Percentiles rank a stretch among this genome's conserved stretches.
Conservation (phyloP, 2,888 invertebrate species). For the Marronus borbonicus region DNA sequence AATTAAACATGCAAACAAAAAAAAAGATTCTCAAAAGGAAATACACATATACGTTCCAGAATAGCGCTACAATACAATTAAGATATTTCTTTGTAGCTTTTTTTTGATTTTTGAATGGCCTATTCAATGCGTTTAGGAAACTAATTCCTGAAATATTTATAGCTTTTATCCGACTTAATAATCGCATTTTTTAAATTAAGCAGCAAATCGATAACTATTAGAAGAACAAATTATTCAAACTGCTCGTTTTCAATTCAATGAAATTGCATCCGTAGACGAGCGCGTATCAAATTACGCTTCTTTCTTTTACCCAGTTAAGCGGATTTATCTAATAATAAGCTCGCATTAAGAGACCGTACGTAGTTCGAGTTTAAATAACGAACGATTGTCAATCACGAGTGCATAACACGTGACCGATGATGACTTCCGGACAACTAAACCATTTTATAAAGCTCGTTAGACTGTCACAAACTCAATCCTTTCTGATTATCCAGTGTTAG, state of each 20-base stretch:
- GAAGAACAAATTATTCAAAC: constrained; percentile 17
- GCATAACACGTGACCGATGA: constrained; percentile 59
- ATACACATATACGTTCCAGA: no score
- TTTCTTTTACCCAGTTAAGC: constrained; percentile 30
- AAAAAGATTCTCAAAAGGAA: no score
- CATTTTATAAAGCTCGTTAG: constrained; percentile 51
- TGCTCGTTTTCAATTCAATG: constrained; percentile 25
- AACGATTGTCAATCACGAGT: constrained; percentile 57
- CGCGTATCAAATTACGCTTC: constrained; percentile 11
- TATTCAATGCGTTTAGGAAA: no score
- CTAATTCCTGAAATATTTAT: no score
- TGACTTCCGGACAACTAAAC: constrained; percentile 56
- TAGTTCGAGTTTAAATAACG: constrained; percentile 47
- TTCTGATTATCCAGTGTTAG: constrained; percentile 49
- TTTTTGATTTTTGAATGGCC: no score
- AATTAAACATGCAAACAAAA: no score
- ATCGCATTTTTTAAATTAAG: constrained; percentile 1
- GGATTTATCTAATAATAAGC: constrained; percentile 45
- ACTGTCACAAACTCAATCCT: constrained; percentile 48
- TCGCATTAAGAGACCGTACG: constrained; percentile 39
- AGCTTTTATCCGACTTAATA: no score
- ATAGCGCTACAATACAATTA: no score
- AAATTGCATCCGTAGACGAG: constrained; percentile 7
- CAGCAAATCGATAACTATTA: constrained; percentile 17
- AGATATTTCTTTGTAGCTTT: no score